A percentile compares a stretch with the other conserved stretches of the same genome.
Evolutionary conservation across 2,113 vertebrate species (phyloP).

Genomic region (Pongo abelii): DNA sequence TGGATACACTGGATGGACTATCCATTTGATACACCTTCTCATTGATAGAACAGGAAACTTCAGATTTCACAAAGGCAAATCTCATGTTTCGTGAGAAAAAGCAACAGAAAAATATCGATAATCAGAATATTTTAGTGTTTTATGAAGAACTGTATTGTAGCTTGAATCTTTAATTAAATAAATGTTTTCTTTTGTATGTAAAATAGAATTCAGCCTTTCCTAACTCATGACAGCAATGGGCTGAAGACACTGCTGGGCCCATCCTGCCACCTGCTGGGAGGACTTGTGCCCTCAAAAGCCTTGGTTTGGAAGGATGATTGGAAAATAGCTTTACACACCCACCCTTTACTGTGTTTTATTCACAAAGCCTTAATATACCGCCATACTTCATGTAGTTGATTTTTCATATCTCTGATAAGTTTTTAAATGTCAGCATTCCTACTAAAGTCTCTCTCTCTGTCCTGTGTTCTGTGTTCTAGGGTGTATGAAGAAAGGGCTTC

Average conservation of each 20-base stretch:
- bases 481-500: background rate
- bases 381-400: background rate
- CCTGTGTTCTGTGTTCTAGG: background rate
- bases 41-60: background rate
- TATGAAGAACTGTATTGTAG: background rate
- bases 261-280: slow-evolving; percentile 3
- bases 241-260: background rate
- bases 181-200: background rate
- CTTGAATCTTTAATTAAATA: background rate
- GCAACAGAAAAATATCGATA: background rate
- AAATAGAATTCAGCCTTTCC: background rate
- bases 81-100: background rate
- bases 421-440: background rate
- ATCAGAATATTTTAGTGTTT: background rate
- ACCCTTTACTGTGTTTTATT: background rate
- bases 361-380: background rate
- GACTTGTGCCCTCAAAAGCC: background rate
- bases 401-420: background rate
- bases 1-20: background rate
- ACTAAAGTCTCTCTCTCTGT: background rate
- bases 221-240: background rate
- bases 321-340: background rate
- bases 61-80: background rate
- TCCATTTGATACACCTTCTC: background rate
- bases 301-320: background rate